These are phyloP conservation scores for Nyctereutes procyonoides DNA, from an alignment of 2,113 vertebrate genomes.

Conservation along the genomic window DNA sequence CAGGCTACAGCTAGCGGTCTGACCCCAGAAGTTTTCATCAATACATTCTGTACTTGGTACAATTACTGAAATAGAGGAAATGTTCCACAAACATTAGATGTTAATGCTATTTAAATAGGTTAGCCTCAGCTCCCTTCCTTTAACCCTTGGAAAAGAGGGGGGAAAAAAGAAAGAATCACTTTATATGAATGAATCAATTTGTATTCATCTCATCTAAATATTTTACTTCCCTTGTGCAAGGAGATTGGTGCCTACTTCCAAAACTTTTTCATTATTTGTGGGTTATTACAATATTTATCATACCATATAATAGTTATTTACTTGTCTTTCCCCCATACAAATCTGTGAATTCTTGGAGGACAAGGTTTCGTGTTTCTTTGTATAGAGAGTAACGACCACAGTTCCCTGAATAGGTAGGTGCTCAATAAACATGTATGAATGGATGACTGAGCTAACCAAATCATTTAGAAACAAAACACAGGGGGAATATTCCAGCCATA, in stretches of 20 bases:
- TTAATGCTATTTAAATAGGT: background rate
- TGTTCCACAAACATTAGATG: background rate
- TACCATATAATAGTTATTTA: background rate
- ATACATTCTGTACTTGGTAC: background rate
- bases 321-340: background rate
- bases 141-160: background rate
- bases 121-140: background rate
- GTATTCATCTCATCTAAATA: conserved; percentile 11
- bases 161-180: background rate
- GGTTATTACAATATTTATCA: background rate
- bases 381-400: background rate
- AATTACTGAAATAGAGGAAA: background rate
- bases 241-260: background rate
- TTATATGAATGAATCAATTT: background rate
- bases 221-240: conserved; percentile 1
- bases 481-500: background rate
- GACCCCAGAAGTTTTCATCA: background rate
- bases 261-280: background rate
- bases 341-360: background rate
- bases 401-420: background rate
- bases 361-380: background rate
- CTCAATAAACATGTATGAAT: background rate
- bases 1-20: background rate
- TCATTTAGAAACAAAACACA: background rate
- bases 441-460: background rate